Evolutionary conservation across 2,797 vertebrate genomes (phyloP), one percentile per base, ranked within the genome.

Genomic region (Pangasius krempfi): DNA sequence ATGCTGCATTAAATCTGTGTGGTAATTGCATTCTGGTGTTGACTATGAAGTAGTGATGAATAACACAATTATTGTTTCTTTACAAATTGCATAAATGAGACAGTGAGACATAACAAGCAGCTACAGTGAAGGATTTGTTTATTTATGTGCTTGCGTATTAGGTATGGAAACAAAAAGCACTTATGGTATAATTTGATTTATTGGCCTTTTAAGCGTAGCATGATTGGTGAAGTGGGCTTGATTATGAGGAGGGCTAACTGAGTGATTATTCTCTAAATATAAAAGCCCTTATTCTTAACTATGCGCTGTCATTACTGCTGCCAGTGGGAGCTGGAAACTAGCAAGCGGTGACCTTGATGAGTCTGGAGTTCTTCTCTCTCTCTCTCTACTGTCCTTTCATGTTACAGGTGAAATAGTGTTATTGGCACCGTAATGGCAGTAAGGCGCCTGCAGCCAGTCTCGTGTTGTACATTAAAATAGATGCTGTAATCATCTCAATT

Each of bases 401-500:
- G 54, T 87, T 85, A 72, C 86, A 54, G 64, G 60, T 85, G 25
- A 85, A 88, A 85, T 88, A 86, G 37, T 88, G 25, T 91, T 90
- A 89, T 85, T 82, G 88, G 54, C 81, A 87, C n/a, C 18, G 58
- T 66, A 89, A 68, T 86, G 58, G 56, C 84, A 66, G 27, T 83
- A 86, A 78, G 52, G 82, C 16, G 62, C 66, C 60, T 52, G 78
- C 44, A 85, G 78, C 78, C 64, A 20, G 22, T 52, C 85, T 80
- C 82, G 54, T 87, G 47, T 70, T 82, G 72, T 75, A 88, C 82
- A 85, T 88, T 87, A 87, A 78, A 90, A 86, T 75, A 86, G 87
- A 92, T 90, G 83, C 87, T 64, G 37, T 91, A 86, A 92, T 91
- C 79, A 89, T 91, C 72, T 79, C 30, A 54, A 62, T 62, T 89